phyloP scores from a whole-genome alignment of 2,888 invertebrate species.

The Diabrotica balteata region DNA sequence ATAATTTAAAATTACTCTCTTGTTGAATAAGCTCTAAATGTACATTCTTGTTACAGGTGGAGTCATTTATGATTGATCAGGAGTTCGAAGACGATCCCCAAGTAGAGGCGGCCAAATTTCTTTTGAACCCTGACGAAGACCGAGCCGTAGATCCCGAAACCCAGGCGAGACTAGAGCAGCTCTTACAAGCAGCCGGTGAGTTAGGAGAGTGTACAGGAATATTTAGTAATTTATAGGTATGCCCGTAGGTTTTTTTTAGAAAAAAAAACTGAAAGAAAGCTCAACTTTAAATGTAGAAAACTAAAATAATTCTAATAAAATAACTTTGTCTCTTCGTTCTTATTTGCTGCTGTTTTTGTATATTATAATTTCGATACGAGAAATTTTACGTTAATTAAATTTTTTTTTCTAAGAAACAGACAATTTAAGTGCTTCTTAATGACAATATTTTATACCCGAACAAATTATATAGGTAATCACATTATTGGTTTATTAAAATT shows the following conservation, averaged over 20 bases:
- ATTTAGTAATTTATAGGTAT: no score
- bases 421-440: no score
- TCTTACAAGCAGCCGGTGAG: slow-evolving; percentile 89
- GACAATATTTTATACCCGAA: no score
- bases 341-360: no score
- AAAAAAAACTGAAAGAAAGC: not conserved
- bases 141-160: slow-evolving; percentile 83
- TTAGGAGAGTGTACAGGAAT: not conserved
- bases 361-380: no score
- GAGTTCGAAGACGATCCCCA: slow-evolving; percentile 71
- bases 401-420: no score
- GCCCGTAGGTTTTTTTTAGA: slow-evolving; percentile 8
- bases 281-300: not conserved
- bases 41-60: slow-evolving; percentile 65
- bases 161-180: slow-evolving; percentile 88
- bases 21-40: not conserved
- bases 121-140: slow-evolving; percentile 70
- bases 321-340: no score
- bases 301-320: no score
- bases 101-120: slow-evolving; percentile 70
- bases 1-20: no score
- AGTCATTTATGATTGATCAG: slow-evolving; percentile 74
- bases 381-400: no score
- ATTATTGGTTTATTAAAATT: no score
- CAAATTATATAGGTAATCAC: no score